Evolutionary conservation across 2,113 vertebrate genomes (phyloP).

Genomic region (Rhabdornis inornatus): DNA sequence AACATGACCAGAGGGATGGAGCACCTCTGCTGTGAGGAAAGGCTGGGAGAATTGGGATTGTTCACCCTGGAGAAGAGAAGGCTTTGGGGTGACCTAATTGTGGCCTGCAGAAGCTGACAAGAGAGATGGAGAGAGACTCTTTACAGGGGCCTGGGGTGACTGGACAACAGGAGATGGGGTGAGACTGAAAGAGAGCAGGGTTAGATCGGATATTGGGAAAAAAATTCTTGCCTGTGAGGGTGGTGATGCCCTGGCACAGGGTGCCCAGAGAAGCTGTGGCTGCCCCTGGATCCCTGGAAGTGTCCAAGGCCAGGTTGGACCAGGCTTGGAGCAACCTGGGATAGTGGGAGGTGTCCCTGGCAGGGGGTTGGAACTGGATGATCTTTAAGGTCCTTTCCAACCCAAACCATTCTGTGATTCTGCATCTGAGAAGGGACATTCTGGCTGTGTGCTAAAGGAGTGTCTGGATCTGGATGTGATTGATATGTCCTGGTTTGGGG

Average conservation of each 20-base stretch:
- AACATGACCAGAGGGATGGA: background rate
- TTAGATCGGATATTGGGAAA: fast-evolving
- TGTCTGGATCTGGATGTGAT: background rate
- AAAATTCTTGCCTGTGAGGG: background rate
- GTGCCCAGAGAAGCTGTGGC: background rate
- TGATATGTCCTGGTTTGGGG: background rate
- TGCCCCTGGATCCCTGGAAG: background rate
- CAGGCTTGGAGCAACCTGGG: background rate
- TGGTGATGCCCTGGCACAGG: background rate
- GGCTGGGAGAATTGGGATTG: background rate
- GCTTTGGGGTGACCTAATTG: background rate
- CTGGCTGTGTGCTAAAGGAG: background rate
- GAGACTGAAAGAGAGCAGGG: background rate
- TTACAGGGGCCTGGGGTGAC: background rate
- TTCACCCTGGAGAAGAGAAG: background rate
- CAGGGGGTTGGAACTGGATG: background rate
- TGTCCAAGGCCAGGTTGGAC: fast-evolving
- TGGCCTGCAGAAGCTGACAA: background rate
- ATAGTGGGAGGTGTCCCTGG: background rate
- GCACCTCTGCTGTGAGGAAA: background rate
- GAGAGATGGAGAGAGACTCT: background rate
- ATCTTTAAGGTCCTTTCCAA: background rate
- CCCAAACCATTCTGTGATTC: background rate
- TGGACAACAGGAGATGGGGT: background rate
- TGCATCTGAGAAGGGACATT: fast-evolving